Conservation (phyloP, 2,113 vertebrate species). For the Dromiciops gliroides region DNA sequence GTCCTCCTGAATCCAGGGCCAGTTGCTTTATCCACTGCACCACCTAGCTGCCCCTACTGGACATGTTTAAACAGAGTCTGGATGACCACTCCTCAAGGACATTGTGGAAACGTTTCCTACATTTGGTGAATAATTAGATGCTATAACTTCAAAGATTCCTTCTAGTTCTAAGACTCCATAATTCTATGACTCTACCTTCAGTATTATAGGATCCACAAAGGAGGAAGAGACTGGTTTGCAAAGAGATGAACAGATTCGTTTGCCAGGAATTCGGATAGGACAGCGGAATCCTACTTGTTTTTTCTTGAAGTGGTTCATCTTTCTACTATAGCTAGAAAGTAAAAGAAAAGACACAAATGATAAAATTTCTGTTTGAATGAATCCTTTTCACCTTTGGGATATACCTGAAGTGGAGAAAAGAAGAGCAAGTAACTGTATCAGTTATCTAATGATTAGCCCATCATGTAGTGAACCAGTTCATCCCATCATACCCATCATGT, state of each 20-base stretch:
- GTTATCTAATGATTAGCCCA: not conserved
- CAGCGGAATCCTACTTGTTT: not conserved
- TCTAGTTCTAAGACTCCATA: not conserved
- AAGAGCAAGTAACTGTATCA: not conserved
- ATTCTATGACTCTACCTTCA: conserved; percentile 59
- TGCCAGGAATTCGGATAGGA: not conserved
- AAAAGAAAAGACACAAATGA: conserved; percentile 22
- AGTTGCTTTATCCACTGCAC: too few species aligned
- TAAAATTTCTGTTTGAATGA: conserved; percentile 6
- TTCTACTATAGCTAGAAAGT: not conserved
- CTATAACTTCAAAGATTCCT: not conserved
- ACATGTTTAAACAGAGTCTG: not conserved
- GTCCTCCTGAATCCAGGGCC: too few species aligned
- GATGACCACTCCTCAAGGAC: not conserved
- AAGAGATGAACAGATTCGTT: not conserved
- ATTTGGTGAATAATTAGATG: not conserved
- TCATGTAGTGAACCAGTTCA: not conserved
- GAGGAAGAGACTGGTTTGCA: conserved; percentile 30
- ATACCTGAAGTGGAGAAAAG: not conserved
- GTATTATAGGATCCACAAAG: conserved; percentile 8
- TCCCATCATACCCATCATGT: not conserved
- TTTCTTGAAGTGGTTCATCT: conserved; percentile 61
- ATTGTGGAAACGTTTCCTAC: not conserved
- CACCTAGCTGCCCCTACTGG: too few species aligned
- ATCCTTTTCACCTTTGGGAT: not conserved